These are phyloP conservation scores for Pagetopsis macropterus DNA, from an alignment of 2,797 vertebrate genomes.

Conservation along the genomic window DNA sequence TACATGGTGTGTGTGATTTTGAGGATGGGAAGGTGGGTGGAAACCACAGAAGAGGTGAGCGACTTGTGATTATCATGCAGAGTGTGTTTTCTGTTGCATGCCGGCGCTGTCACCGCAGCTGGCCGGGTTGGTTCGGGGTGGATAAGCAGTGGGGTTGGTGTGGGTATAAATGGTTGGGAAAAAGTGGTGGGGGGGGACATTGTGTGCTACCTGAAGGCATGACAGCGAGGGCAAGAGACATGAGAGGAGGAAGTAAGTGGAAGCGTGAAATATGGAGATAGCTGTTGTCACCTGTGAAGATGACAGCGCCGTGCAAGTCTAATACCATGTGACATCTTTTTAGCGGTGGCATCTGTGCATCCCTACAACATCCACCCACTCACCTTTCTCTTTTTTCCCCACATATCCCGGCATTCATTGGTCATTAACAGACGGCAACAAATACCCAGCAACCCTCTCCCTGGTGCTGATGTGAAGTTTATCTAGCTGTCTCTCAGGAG, in stretches of 20 bases:
- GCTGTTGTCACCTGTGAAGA: conserved; percentile 54
- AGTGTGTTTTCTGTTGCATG: conserved; percentile 35
- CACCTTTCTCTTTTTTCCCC: background rate
- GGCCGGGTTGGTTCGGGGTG: conserved; percentile 22
- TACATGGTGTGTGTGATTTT: background rate
- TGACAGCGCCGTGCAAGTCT: conserved; percentile 14
- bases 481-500: conserved; percentile 34
- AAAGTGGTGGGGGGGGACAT: background rate
- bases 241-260: conserved; percentile 20
- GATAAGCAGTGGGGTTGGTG: conserved; percentile 18
- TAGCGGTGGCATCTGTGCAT: conserved; percentile 39
- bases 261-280: conserved; percentile 54
- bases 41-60: conserved; percentile 32
- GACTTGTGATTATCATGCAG: conserved; percentile 58
- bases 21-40: conserved; percentile 9
- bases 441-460: conserved; percentile 10
- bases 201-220: background rate
- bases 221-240: conserved; percentile 40
- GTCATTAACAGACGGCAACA: conserved; percentile 41
- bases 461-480: conserved; percentile 28
- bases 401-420: conserved; percentile 17
- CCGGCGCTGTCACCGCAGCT: conserved; percentile 17
- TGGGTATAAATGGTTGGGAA: background rate
- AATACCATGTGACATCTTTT: conserved; percentile 52
- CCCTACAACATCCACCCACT: conserved; percentile 1